Evolutionary conservation across 2,113 vertebrate species (phyloP).

Genomic region (Tachuris rubrigastra): DNA sequence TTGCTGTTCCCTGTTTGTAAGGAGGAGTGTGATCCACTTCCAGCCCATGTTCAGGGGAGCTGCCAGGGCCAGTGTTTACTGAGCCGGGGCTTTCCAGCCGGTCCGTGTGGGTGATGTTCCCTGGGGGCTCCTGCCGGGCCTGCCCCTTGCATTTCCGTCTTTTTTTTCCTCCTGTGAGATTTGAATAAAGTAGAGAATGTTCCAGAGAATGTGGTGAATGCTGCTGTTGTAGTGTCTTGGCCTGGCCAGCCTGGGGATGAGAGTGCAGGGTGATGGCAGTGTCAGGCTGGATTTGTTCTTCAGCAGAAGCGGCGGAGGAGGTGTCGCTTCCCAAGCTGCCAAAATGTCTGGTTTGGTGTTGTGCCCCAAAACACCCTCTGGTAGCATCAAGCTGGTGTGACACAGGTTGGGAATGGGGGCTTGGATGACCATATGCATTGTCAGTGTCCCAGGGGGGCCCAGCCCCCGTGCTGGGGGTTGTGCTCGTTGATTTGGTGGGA

Average conservation of each 20-base stretch:
- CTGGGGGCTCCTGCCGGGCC: fast-evolving
- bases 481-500: neutral
- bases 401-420: fast-evolving
- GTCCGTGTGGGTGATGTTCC: fast-evolving
- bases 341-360: neutral
- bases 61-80: neutral
- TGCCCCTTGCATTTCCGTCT: fast-evolving
- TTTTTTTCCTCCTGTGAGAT: neutral
- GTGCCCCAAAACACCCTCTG: neutral
- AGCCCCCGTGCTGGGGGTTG: neutral
- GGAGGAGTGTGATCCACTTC: neutral
- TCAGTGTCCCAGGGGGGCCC: fast-evolving
- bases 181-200: neutral
- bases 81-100: neutral
- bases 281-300: neutral
- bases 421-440: fast-evolving
- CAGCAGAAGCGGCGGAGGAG: neutral
- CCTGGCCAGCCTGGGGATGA: fast-evolving
- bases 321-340: fast-evolving
- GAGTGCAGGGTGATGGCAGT: fast-evolving
- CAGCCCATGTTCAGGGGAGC: neutral
- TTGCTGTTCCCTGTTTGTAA: conserved; percentile 11
- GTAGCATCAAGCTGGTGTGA: neutral
- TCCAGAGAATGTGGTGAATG: neutral
- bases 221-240: neutral